Evolutionary conservation across 2,888 invertebrate genomes (phyloP).

Genomic region (Troglohyphantes excavatus): DNA sequence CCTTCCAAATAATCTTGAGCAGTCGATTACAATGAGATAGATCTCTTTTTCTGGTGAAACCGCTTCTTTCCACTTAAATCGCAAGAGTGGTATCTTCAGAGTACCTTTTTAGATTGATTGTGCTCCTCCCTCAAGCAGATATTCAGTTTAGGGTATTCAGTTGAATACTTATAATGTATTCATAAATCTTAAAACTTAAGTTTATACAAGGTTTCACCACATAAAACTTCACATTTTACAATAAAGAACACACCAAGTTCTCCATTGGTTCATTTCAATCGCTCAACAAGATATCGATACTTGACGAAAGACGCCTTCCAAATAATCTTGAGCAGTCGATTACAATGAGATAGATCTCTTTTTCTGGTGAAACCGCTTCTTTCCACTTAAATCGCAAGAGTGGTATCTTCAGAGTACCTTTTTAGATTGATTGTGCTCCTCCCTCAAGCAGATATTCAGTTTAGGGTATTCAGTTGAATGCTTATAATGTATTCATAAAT

Average conservation of each 20-base stretch:
- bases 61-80: background rate
- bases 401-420: conserved; percentile 32
- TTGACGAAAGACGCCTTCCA: conserved; percentile 3
- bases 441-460: conserved; percentile 6
- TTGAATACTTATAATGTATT: no score
- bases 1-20: conserved; percentile 54
- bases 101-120: conserved; percentile 67
- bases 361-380: conserved; percentile 16
- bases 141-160: no score
- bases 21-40: conserved; percentile 62
- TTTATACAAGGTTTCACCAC: background rate
- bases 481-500: no score
- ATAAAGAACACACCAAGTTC: background rate
- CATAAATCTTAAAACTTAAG: no score
- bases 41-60: conserved; percentile 35
- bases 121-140: conserved; percentile 7
- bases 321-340: conserved; percentile 67
- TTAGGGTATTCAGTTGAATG: no score
- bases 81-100: conserved; percentile 4
- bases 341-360: conserved; percentile 50
- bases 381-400: background rate
- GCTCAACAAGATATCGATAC: conserved; percentile 42
- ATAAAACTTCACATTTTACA: background rate
- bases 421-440: conserved; percentile 60
- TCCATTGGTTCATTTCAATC: no score